phyloP scores from a whole-genome alignment of 2,797 vertebrate genomes.

The Florisuga fusca region DNA sequence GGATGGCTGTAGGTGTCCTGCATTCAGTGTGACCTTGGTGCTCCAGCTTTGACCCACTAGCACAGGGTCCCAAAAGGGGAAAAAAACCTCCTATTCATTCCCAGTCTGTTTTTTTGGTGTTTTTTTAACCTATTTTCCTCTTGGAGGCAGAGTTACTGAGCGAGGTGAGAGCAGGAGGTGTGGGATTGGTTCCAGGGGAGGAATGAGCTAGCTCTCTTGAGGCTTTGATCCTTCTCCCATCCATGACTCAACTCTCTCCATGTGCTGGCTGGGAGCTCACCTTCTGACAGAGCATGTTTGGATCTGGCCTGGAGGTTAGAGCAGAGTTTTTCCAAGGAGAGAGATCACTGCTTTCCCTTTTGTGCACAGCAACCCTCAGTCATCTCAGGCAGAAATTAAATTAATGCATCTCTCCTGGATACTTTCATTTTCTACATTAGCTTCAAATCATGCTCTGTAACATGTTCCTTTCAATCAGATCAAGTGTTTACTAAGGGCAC shows the following conservation, averaged over 20 bases:
- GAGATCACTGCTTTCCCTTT: background rate
- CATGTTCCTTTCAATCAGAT: background rate
- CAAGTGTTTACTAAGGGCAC: background rate
- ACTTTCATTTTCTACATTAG: background rate
- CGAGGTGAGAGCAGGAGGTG: background rate
- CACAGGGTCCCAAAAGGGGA: background rate
- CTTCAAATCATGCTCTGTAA: accelerated
- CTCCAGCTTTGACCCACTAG: background rate
- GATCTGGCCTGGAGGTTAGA: background rate
- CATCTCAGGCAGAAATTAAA: background rate
- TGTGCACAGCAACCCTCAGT: background rate
- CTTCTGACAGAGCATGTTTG: background rate
- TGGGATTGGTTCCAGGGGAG: background rate
- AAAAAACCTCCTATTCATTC: background rate
- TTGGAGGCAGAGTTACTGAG: background rate
- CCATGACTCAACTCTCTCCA: background rate
- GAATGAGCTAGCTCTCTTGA: background rate
- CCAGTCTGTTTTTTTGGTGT: background rate
- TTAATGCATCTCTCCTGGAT: background rate
- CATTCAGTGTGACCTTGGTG: background rate
- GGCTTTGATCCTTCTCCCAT: constrained; percentile 9
- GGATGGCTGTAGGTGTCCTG: background rate
- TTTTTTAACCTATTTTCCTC: background rate
- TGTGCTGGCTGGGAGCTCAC: background rate
- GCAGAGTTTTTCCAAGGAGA: background rate